Evolutionary conservation across 1,140 invertebrate genomes (phyloP), one percentile per base, ranked within the genome.

Genomic region (Latrodectus geometricus): DNA sequence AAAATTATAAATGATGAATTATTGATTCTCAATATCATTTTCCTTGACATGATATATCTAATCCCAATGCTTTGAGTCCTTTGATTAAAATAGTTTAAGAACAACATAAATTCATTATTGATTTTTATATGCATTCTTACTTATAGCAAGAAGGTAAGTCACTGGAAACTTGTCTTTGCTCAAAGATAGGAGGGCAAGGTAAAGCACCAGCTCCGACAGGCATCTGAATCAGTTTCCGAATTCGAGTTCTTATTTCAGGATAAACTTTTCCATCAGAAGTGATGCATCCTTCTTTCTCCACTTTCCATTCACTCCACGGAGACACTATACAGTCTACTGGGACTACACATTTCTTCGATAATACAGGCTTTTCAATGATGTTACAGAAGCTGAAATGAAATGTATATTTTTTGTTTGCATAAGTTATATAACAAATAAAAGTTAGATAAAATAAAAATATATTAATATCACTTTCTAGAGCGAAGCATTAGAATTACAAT

Each of bases 301-400:
- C 88, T 3, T 78, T 77, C 93, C 93, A 93, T 21, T 92, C 91
- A 87, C 92, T 92, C 94, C 93, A 94, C 1, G 92, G 91, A 52
- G 93, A 93, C 3, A 94, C 91, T 21, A 91, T 89, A 88, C 93
- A 94, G 73, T 92, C 91, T 82, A 92, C 91, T 2, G 92, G 91
- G 0, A 92, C 91, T 5, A 92, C 90, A 75, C 91, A 92, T 15
- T 17, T 50, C 0, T 75, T 68, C 9, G 61, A 35, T 0, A 66
- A 9, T 9, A 65, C 5, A 9, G 85, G 85, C 7, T 49, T 14
- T 11, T 65, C 56, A 2, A 8, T 48, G 2, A 74, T n/a, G 9
- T 52, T 74, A 21, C 83, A 86, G 3, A 72, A 17, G 50, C 83
- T 86, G 12, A 9, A 50, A 83, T 61, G 35, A 35, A 35, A 35